Evolutionary conservation across 2,113 vertebrate genomes (phyloP).

Genomic region (Ahaetulla prasina): DNA sequence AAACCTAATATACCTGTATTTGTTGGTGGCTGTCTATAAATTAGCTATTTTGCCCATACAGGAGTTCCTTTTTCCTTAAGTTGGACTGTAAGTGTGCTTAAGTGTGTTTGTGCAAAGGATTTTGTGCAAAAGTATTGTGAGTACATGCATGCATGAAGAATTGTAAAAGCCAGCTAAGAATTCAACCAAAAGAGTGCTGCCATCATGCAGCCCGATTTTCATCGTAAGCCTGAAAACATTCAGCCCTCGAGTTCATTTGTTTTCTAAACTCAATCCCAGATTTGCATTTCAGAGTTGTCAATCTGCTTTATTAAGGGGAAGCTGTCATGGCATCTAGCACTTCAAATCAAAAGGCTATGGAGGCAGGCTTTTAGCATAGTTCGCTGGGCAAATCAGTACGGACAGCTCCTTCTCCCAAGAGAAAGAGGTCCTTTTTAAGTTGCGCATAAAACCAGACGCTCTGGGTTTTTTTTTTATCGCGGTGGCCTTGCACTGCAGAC

Average conservation of each 20-base stretch:
- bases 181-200: slow-evolving; percentile 5
- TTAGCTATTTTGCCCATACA: background rate
- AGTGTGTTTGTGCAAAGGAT: background rate
- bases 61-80: background rate
- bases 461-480: slow-evolving; percentile 70
- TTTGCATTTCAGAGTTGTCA: slow-evolving; percentile 48
- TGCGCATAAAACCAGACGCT: slow-evolving; percentile 17
- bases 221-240: slow-evolving; percentile 2
- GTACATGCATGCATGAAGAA: slow-evolving; percentile 22
- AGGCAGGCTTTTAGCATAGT: slow-evolving; percentile 58
- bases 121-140: slow-evolving; percentile 45
- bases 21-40: background rate
- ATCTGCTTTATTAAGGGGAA: slow-evolving; percentile 43
- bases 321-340: slow-evolving; percentile 55
- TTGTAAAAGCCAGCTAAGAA: slow-evolving; percentile 19
- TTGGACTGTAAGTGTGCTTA: slow-evolving; percentile 36
- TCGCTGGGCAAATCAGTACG: slow-evolving; percentile 32
- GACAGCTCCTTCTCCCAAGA: slow-evolving; percentile 29
- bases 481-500: slow-evolving; percentile 86
- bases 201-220: background rate
- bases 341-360: slow-evolving; percentile 47
- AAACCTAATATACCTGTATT: background rate
- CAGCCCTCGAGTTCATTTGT: slow-evolving; percentile 26
- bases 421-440: slow-evolving; percentile 38
- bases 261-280: slow-evolving; percentile 47